Conservation (phyloP, 2,797 vertebrate genomes). For the Gymnothorax javanicus region DNA sequence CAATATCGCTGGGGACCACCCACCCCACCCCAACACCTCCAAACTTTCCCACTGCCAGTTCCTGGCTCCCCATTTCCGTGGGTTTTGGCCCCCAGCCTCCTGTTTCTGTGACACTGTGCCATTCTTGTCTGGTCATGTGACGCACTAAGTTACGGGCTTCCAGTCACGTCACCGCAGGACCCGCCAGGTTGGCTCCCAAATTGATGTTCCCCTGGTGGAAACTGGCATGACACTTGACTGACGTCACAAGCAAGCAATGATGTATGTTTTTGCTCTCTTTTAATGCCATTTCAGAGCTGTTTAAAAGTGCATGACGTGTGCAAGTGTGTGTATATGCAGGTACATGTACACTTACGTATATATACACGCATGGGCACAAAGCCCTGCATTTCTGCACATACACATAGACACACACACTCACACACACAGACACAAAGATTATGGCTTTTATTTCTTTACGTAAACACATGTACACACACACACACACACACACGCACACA, state of each 20-base stretch:
- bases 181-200: background rate
- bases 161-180: background rate
- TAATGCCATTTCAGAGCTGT: background rate
- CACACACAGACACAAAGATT: background rate
- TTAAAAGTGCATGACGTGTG: background rate
- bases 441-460: background rate
- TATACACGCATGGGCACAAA: background rate
- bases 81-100: background rate
- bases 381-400: conserved; percentile 1
- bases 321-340: too few species aligned
- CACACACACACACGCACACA: background rate
- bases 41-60: background rate
- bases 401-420: conserved; percentile 26
- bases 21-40: background rate
- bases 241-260: background rate
- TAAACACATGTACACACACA: background rate
- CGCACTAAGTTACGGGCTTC: background rate
- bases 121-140: background rate
- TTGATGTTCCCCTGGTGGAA: background rate
- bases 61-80: background rate
- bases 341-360: background rate
- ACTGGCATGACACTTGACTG: background rate
- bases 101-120: background rate
- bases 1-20: background rate
- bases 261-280: background rate